Conservation (phyloP, 2,888 invertebrate species). For the Lycocerus yunnanus region DNA sequence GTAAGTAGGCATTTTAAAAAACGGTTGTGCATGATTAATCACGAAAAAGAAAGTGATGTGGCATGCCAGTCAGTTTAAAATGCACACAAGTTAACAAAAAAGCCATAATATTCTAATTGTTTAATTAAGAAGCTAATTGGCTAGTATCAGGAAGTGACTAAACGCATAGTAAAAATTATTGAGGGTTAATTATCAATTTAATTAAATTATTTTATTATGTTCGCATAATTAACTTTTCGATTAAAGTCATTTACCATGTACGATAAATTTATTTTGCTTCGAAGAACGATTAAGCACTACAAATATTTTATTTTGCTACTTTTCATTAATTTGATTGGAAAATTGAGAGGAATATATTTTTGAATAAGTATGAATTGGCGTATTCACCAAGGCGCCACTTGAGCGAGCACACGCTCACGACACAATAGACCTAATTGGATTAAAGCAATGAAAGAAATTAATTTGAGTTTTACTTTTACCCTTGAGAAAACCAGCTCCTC, state of each 20-base stretch:
- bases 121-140: not conserved
- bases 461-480: not conserved
- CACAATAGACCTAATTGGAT: not conserved
- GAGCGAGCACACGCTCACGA: not conserved
- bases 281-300: not conserved
- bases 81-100: not conserved
- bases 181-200: not conserved
- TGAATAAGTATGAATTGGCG: not conserved
- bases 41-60: conserved; percentile 6
- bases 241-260: not conserved
- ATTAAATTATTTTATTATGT: not conserved
- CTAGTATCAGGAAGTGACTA: not conserved
- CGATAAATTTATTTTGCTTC: not conserved
- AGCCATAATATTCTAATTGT: not conserved
- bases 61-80: not conserved
- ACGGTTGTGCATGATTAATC: conserved; percentile 12
- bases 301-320: not conserved
- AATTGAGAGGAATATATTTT: not conserved
- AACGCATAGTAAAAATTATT: too few species aligned
- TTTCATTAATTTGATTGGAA: not conserved
- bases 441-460: not conserved
- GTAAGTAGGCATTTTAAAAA: conserved; percentile 2
- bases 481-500: not conserved
- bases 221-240: not conserved
- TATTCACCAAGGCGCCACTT: not conserved